These are phyloP conservation scores for Streblospio benedicti DNA, from an alignment of 1,140 invertebrate species.

Conservation along the genomic window DNA sequence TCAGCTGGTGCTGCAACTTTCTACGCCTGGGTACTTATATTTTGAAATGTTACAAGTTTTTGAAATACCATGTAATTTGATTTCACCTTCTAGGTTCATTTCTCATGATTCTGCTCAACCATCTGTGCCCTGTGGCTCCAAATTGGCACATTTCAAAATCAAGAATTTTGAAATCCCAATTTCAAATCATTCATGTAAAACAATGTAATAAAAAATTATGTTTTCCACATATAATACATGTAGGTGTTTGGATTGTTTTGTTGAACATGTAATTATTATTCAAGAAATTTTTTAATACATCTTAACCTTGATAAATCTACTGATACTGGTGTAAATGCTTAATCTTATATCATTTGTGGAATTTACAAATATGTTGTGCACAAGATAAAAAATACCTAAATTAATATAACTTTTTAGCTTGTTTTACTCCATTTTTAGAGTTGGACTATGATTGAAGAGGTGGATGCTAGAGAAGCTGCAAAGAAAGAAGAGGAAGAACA, in stretches of 20 bases:
- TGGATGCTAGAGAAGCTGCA: constrained; percentile 11
- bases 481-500: constrained; percentile 13
- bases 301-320: not conserved
- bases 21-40: constrained; percentile 37
- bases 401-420: not conserved
- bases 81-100: not conserved
- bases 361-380: not conserved
- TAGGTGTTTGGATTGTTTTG: not conserved
- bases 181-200: not conserved
- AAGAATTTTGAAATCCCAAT: not conserved
- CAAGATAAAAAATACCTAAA: not conserved
- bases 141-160: not conserved
- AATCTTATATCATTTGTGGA: not conserved
- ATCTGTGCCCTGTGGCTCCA: not conserved
- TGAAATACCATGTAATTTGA: not conserved
- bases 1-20: constrained; percentile 44
- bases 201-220: not conserved
- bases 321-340: too few relatives aligned
- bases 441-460: constrained; percentile 31
- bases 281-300: not conserved
- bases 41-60: not conserved
- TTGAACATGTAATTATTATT: not conserved
- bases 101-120: not conserved
- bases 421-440: constrained; percentile 23
- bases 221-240: not conserved